Percentiles rank a stretch among this genome's conserved stretches.
phyloP scores from a whole-genome alignment of 2,888 invertebrate species.

The Limnephilus auricula region DNA sequence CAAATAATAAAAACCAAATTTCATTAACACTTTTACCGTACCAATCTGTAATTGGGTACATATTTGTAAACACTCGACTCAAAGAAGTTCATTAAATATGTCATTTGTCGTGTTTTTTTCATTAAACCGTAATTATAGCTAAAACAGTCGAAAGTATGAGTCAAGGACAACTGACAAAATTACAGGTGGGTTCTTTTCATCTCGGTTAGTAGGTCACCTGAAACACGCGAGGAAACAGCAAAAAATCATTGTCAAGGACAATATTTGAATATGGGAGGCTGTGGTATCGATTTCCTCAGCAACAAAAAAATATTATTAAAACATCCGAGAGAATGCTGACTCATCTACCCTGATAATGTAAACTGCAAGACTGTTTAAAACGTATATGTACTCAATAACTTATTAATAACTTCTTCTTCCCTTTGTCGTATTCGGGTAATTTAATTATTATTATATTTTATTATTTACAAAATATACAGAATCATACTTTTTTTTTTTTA shows the following conservation, averaged over 20 bases:
- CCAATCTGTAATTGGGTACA: not conserved
- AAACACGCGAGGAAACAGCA: not conserved
- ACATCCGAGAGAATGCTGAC: too few species aligned
- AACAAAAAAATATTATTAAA: too few species aligned
- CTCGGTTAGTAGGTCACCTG: not conserved
- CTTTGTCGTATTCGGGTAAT: too few species aligned
- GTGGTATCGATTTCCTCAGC: not conserved
- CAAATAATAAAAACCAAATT: too few species aligned
- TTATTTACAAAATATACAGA: too few species aligned
- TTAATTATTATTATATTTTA: too few species aligned
- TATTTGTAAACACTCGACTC: not conserved
- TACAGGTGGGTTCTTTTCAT: not conserved
- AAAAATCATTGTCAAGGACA: not conserved
- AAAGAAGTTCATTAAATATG: not conserved
- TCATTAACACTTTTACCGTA: not conserved
- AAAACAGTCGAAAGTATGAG: not conserved
- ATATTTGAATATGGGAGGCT: not conserved
- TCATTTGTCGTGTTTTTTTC: not conserved
- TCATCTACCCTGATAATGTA: too few species aligned
- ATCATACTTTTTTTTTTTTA: too few species aligned
- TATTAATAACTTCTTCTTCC: too few species aligned
- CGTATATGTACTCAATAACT: too few species aligned
- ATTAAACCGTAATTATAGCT: not conserved
- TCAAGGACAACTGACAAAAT: not conserved
- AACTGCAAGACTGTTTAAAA: too few species aligned